Evolutionary conservation across 2,888 invertebrate genomes (phyloP).

Genomic region (Glaucopsyche alexis): DNA sequence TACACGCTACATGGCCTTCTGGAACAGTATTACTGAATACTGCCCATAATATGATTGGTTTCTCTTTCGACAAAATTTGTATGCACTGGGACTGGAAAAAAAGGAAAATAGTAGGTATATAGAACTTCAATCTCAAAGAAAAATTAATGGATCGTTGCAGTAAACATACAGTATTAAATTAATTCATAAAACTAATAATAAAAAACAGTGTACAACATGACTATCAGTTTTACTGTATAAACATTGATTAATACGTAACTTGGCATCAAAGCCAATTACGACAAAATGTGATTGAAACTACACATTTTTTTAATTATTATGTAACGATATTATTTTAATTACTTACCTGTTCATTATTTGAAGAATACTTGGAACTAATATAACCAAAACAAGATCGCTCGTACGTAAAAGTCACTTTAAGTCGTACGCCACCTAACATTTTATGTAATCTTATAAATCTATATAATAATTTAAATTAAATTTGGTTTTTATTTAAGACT

Average conservation of each 20-base stretch:
- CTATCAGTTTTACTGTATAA: too few relatives aligned
- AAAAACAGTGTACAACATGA: too few relatives aligned
- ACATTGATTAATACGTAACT: too few relatives aligned
- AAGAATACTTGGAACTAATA: slow-evolving; percentile 69
- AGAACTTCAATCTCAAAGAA: too few relatives aligned
- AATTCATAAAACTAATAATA: too few relatives aligned
- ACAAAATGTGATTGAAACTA: neutral
- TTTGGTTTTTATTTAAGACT: neutral
- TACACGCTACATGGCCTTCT: slow-evolving; percentile 79
- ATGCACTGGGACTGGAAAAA: slow-evolving; percentile 69
- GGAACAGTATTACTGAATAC: slow-evolving; percentile 63
- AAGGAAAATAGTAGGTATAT: slow-evolving; percentile 36
- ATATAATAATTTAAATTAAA: neutral
- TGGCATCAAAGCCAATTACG: too few relatives aligned
- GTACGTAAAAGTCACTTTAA: slow-evolving; percentile 62
- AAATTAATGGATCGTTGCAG: too few relatives aligned
- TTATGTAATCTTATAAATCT: slow-evolving; percentile 28
- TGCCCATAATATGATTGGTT: slow-evolving; percentile 64
- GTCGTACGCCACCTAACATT: slow-evolving; percentile 66
- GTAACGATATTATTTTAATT: neutral
- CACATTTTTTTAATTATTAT: neutral
- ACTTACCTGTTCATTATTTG: slow-evolving; percentile 65
- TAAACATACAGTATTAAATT: too few relatives aligned
- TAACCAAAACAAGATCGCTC: slow-evolving; percentile 72
- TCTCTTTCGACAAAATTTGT: slow-evolving; percentile 67